Evolutionary conservation across 2,113 vertebrate species (phyloP).

Genomic region (Raphicerus campestris): DNA sequence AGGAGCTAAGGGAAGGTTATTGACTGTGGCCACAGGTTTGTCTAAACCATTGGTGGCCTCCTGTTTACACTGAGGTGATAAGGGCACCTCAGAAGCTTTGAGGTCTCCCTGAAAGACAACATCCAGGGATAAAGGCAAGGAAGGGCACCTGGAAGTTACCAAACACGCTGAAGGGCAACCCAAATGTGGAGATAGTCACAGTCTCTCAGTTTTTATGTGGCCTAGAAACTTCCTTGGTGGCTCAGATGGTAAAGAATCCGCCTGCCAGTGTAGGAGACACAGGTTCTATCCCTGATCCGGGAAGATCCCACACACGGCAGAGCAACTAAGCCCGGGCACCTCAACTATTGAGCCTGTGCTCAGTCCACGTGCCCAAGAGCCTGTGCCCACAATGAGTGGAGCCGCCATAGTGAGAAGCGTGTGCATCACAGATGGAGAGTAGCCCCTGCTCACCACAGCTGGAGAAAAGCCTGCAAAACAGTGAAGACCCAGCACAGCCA

Average conservation of each 20-base stretch:
- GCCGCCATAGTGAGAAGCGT: not conserved
- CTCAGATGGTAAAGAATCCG: not conserved
- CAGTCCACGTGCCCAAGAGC: not conserved
- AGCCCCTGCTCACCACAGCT: not conserved
- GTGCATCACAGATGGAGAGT: not conserved
- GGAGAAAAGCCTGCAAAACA: not conserved
- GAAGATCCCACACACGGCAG: fast-evolving
- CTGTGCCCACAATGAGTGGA: not conserved
- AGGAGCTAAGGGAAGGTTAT: not conserved
- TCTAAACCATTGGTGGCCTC: not conserved
- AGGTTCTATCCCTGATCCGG: not conserved
- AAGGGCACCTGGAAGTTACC: not conserved
- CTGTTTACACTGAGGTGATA: not conserved
- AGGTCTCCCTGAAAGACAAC: not conserved
- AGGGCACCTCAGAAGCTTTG: not conserved
- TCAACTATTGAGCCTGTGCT: not conserved
- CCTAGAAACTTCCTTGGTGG: not conserved
- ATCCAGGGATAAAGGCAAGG: not conserved
- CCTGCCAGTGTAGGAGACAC: not conserved
- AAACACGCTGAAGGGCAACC: not conserved
- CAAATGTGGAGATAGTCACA: not conserved
- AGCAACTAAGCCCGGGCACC: not conserved
- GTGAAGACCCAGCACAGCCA: not conserved
- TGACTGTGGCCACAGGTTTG: not conserved
- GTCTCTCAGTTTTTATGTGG: not conserved